A percentile compares a stretch with the other conserved stretches of the same genome.
Conservation (phyloP, 2,797 vertebrate species). For the Prionace glauca region DNA sequence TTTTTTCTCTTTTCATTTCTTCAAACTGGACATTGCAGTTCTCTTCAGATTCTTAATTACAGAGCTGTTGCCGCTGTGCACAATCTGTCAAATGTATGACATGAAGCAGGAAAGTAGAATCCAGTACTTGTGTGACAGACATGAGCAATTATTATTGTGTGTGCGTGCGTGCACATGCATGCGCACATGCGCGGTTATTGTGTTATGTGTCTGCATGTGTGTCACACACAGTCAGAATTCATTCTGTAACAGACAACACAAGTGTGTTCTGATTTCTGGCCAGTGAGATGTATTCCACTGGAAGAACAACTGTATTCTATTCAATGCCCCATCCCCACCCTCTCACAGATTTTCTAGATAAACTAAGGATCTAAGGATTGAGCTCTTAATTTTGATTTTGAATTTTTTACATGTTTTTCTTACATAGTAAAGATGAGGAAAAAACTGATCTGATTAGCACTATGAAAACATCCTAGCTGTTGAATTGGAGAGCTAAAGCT, state of each 20-base stretch:
- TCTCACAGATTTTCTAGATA: not conserved
- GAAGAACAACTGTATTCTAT: not conserved
- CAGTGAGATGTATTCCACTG: not conserved
- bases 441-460: not conserved
- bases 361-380: not conserved
- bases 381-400: not conserved
- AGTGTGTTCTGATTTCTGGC: not conserved
- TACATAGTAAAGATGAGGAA: not conserved
- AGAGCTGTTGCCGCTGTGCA: not conserved
- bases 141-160: not conserved
- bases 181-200: too few species aligned
- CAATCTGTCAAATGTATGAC: not conserved
- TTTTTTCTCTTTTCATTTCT: conserved; percentile 6
- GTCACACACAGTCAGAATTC: not conserved
- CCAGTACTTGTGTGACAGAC: not conserved
- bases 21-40: not conserved
- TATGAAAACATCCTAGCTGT: not conserved
- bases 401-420: not conserved
- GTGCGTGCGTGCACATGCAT: not conserved
- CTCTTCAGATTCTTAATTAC: not conserved
- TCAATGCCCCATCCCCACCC: not conserved
- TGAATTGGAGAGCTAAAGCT: not conserved
- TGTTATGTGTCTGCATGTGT: too few species aligned
- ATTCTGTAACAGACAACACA: not conserved
- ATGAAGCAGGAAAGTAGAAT: not conserved